Conservation (phyloP, 2,113 vertebrate species). For the Etia nguti region DNA sequence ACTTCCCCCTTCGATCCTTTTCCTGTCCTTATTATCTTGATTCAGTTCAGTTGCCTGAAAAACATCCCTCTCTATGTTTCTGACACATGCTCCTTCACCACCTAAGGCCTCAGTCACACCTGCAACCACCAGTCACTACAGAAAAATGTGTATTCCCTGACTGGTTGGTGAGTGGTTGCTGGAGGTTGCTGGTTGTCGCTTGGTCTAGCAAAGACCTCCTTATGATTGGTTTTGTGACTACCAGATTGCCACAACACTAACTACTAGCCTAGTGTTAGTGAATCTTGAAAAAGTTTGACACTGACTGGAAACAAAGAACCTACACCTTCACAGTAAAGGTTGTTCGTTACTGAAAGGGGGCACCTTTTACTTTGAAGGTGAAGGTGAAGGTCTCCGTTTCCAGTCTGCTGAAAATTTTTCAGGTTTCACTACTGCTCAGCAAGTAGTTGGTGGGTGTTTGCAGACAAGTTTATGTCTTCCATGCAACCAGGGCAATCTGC, state of each 20-base stretch:
- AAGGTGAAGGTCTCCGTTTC: not conserved
- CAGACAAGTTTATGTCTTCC: not conserved
- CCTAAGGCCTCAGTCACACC: not conserved
- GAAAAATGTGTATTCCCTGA: too few relatives aligned
- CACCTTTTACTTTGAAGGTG: not conserved
- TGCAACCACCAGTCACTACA: not conserved
- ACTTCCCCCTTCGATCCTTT: not conserved
- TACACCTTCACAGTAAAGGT: not conserved
- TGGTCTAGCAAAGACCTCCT: not conserved
- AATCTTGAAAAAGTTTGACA: not conserved
- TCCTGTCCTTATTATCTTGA: not conserved
- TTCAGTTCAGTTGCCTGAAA: not conserved
- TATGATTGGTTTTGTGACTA: not conserved
- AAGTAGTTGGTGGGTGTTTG: not conserved
- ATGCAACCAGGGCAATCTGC: not conserved
- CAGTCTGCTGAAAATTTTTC: not conserved
- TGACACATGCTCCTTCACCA: not conserved
- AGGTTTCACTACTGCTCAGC: not conserved
- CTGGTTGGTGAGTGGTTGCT: too few relatives aligned
- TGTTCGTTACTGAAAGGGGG: not conserved
- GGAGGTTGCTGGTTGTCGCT: too few relatives aligned
- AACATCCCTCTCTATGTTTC: not conserved
- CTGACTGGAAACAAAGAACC: not conserved
- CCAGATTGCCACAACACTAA: not conserved
- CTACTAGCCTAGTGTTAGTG: not conserved